Base-by-base conservation (phyloP, 1,140 invertebrate species). In the Acromyrmex heyeri region DNA sequence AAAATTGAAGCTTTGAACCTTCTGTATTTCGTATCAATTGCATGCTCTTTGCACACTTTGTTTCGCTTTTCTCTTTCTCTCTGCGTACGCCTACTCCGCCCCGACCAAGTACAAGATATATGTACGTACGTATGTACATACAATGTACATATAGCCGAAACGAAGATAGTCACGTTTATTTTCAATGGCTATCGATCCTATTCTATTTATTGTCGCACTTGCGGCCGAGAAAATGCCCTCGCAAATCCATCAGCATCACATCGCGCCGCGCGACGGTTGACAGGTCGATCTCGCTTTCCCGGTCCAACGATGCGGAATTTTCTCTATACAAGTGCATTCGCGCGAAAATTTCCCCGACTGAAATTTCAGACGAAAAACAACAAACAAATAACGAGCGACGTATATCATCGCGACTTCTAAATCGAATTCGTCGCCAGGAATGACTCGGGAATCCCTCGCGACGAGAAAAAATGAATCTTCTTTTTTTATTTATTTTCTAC, bases 201-300 rank as follows among this genome's bases (percentile, higher is more conserved):
- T 30, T 83, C 69, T 70, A 57, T 70, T 83, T 83, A 48, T 72
- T 73, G 38, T 73, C 48, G 18, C 38, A 44, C 38, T 44, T 44
- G 16, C 21, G 18, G 53, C 21, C 18, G 24, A 18, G 34, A 72
- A 44, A 4, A n/a, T 6, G 50, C 10, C 14, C 14, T 34, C 53
- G 34, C 30, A 18, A 27, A 72, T 38, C 24, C 61, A 53, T 12
- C 44, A 24, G 61, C 27, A 38, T 38, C 50, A 55, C 21, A 18
- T 82, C 64, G 50, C 78, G 24, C 61, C 50, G 78, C 78, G 24
- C 78, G 67, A 12, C 7, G 18, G n/a, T 67, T 67, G 62, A 79
- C 76, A 34, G 44, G 24, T 53, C 62, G 62, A 53, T 67, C 48
- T 67, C 48, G 44, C 48, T 62, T 10, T 21, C 64, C 50, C 65